phyloP scores from a whole-genome alignment of 2,797 vertebrate genomes.

The Lacerta bilineata region DNA sequence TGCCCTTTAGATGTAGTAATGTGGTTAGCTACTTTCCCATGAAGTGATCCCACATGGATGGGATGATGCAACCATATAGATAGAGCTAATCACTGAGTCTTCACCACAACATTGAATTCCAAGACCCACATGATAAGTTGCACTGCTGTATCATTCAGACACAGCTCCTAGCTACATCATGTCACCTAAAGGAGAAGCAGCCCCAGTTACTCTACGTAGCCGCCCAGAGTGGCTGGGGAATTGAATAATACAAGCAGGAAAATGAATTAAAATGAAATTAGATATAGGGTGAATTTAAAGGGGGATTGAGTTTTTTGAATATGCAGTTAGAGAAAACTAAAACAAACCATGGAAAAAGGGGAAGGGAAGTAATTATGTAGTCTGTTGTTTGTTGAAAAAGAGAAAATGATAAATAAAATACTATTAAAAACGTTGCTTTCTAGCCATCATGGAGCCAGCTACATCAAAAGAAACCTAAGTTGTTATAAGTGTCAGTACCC shows the following conservation, averaged over 20 bases:
- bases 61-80: background rate
- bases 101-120: background rate
- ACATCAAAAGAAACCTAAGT: background rate
- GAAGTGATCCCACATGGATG: background rate
- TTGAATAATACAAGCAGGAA: too few species aligned
- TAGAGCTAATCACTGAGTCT: background rate
- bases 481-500: background rate
- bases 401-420: too few species aligned
- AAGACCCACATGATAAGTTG: background rate
- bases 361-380: too few species aligned
- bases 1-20: background rate
- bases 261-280: too few species aligned
- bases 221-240: too few species aligned
- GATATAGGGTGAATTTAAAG: too few species aligned
- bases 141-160: background rate
- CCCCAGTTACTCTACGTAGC: background rate
- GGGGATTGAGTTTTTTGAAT: too few species aligned
- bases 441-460: background rate
- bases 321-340: too few species aligned
- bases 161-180: background rate
- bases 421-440: background rate
- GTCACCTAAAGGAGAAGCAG: slow-evolving; percentile 1
- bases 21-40: background rate
- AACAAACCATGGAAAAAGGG: too few species aligned
- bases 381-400: too few species aligned